phyloP scores from a whole-genome alignment of 2,113 vertebrate species.

The Herpetotheres cachinnans region DNA sequence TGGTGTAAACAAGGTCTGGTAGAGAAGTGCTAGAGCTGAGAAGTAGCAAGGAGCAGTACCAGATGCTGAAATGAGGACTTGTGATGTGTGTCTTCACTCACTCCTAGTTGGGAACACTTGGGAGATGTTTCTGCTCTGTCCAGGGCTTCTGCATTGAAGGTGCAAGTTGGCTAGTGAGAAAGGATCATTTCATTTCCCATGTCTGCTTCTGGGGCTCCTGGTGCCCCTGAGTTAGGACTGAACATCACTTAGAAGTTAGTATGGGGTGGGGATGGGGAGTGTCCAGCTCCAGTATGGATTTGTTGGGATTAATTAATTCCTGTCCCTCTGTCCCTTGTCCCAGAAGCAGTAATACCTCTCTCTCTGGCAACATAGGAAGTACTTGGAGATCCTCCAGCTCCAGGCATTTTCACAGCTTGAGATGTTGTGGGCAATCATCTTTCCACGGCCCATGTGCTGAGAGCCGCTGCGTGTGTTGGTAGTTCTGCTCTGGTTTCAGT shows the following conservation, averaged over 20 bases:
- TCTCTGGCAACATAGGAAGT: not conserved
- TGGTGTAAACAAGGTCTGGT: not conserved
- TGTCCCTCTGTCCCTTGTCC: not conserved
- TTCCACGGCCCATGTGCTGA: not conserved
- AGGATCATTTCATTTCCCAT: not conserved
- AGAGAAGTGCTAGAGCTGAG: not conserved
- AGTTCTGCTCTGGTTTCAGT: not conserved
- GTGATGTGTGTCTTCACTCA: not conserved
- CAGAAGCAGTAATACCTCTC: not conserved
- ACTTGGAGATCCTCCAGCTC: not conserved
- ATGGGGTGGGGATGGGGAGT: not conserved
- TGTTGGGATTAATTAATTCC: not conserved
- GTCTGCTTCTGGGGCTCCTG: not conserved
- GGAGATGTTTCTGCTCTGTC: not conserved
- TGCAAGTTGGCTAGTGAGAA: not conserved
- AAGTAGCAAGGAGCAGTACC: not conserved
- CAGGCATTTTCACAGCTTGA: not conserved
- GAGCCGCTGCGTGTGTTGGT: not conserved
- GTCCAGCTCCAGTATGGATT: not conserved
- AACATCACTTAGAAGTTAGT: not conserved
- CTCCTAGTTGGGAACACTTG: not conserved
- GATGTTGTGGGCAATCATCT: not conserved
- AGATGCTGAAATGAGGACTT: not conserved
- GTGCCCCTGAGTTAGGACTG: not conserved
- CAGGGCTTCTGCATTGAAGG: not conserved